Evolutionary conservation across 2,888 invertebrate species (phyloP).

Genomic region (Netelia melanura): DNA sequence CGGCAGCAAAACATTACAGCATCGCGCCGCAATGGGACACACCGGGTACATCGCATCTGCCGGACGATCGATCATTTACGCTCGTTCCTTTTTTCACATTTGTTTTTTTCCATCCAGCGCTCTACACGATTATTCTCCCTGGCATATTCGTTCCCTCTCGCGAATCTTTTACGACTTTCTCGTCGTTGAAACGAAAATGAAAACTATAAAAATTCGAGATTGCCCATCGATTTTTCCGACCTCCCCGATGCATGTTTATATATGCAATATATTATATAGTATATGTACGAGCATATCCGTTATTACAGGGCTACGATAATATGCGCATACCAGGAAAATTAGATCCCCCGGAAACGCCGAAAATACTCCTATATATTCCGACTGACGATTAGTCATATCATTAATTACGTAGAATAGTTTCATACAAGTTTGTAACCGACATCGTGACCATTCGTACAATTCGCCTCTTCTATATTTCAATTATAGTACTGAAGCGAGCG

Average conservation of each 20-base stretch:
- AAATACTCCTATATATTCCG: slow-evolving; percentile 5
- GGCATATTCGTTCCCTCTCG: too few species aligned
- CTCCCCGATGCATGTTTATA: not conserved
- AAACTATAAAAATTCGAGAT: not conserved
- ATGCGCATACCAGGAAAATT: not conserved
- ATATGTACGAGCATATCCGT: too few species aligned
- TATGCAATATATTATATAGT: not conserved
- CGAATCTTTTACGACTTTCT: too few species aligned
- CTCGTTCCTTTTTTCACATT: slow-evolving; percentile 6
- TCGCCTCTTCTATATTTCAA: slow-evolving; percentile 51
- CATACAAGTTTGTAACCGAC: slow-evolving; percentile 33
- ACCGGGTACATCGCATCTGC: not conserved
- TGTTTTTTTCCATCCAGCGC: not conserved
- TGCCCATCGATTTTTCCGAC: not conserved
- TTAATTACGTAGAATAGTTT: slow-evolving; percentile 38
- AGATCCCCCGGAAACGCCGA: not conserved
- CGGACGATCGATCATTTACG: not conserved
- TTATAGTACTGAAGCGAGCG: slow-evolving; percentile 14
- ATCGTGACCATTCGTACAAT: slow-evolving; percentile 2
- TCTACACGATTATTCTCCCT: too few species aligned
- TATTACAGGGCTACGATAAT: too few species aligned
- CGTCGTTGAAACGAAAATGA: too few species aligned
- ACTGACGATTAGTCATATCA: slow-evolving; percentile 47
- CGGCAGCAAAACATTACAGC: slow-evolving; percentile 14
- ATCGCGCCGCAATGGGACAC: slow-evolving; percentile 21